Base-by-base conservation (phyloP, 2,888 invertebrate species). In the Peribatodes rhomboidaria region DNA sequence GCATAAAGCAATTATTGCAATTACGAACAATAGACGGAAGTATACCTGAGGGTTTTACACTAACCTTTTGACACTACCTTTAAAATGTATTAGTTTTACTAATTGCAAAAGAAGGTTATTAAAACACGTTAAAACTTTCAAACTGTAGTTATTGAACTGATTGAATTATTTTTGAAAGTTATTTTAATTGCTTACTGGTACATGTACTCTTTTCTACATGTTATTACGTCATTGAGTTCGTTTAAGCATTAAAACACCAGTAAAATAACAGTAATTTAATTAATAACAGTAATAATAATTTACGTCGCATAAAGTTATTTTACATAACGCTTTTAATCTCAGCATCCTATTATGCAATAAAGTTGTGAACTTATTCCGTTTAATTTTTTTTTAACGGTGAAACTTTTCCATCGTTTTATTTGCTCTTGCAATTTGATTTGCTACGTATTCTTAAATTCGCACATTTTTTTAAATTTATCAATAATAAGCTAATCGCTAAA, bases 201-300 rank as follows among this genome's bases (percentile, higher is more conserved):
- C 27, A 27, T 27, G 2, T 27, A 4, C 27, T 4, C 27, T 27
- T 4, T 27, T 4, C 27, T 27, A n/a, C 27, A 6, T 27, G 6
- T 6, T 27, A 27, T 27, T 27, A 27, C 27, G 27, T 27, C 27
- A 6, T 4, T 27, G 27, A 13, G 33, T 46, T 31, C 41, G 44
- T 41, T 18, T 33, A 11, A 50, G 35, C 11, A 16, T 35, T 16
- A 33, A 49, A 6, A 31, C 13, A 39, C 31, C 9, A 54, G 39
- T 61, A 22, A 61, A 47, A 53, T 46, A 22, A 35, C 55, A 7
- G 33, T 33, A 35, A 20, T 44, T 44, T 44, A 6, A 41, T 55
- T 16, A 52, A 33, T 37, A 39, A 37, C 37, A 37, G 37, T n/a
- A 18, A 13, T 18, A 50, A 41, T 50, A 50, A 58, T 41, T 41